These are phyloP conservation scores for Flabesymbios commensalis DNA, from an alignment of 2,888 invertebrate genomes.

Conservation along the genomic window DNA sequence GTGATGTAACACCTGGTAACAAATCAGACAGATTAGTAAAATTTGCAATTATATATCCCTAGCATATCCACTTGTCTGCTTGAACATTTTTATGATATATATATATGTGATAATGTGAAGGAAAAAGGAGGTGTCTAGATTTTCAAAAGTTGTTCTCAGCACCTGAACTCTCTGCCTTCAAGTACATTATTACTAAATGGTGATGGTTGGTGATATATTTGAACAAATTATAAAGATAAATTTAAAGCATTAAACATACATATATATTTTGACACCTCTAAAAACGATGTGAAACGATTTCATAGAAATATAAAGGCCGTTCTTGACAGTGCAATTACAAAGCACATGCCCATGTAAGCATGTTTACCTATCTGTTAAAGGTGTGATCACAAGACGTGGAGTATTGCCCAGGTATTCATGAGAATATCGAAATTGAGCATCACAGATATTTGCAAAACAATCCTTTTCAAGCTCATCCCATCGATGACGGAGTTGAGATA, in stretches of 20 bases:
- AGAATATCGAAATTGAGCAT: slow-evolving; percentile 90
- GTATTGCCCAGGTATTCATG: slow-evolving; percentile 97
- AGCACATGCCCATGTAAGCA: background rate
- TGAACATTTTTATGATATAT: background rate
- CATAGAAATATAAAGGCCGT: too few relatives aligned
- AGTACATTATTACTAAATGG: too few relatives aligned
- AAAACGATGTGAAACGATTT: too few relatives aligned
- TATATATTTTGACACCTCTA: background rate
- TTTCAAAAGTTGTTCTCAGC: too few relatives aligned
- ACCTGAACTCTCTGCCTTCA: too few relatives aligned
- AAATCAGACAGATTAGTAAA: background rate
- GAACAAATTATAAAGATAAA: too few relatives aligned
- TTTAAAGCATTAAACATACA: too few relatives aligned
- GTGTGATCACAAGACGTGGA: slow-evolving; percentile 92
- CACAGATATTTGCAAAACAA: slow-evolving; percentile 96
- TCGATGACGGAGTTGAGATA: slow-evolving; percentile 78
- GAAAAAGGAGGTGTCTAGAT: too few relatives aligned
- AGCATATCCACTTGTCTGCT: background rate
- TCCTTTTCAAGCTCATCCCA: slow-evolving; percentile 88
- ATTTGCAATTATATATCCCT: background rate
- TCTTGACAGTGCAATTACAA: too few relatives aligned
- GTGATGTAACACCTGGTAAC: slow-evolving; percentile 84
- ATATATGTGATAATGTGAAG: too few relatives aligned
- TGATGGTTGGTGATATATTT: too few relatives aligned
- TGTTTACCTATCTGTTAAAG: slow-evolving; percentile 76